Conservation (phyloP, 2,888 invertebrate genomes). For the Linyphia triangularis region DNA sequence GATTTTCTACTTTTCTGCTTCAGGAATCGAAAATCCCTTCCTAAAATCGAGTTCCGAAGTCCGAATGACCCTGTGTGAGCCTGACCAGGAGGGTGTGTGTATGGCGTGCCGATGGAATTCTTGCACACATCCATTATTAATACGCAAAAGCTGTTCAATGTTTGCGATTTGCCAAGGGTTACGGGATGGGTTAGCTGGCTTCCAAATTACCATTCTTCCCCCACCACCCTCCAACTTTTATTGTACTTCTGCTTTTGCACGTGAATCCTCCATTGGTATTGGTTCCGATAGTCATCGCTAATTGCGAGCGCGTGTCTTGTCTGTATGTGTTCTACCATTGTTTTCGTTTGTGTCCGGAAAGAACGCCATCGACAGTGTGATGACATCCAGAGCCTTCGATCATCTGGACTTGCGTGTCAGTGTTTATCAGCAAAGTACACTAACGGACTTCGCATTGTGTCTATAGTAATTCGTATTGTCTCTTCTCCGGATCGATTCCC, state of each 20-base stretch:
- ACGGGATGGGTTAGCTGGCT: constrained; percentile 58
- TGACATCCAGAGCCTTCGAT: constrained; percentile 55
- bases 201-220: constrained; percentile 44
- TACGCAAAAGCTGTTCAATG: constrained; percentile 46
- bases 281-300: constrained; percentile 64
- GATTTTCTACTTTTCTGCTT: constrained; percentile 56
- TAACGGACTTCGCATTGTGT: constrained; percentile 47
- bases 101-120: constrained; percentile 57
- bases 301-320: constrained; percentile 36
- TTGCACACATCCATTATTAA: constrained; percentile 67
- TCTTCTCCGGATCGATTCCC: constrained; percentile 19
- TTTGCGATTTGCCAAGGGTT: constrained; percentile 69
- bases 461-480: constrained; percentile 3
- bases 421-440: constrained; percentile 54
- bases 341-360: constrained; percentile 24
- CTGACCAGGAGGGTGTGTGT: constrained; percentile 29
- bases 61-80: constrained; percentile 56
- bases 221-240: constrained; percentile 40
- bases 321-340: constrained; percentile 34
- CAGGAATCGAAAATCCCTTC: constrained; percentile 54
- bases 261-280: constrained; percentile 72
- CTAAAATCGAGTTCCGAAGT: constrained; percentile 65
- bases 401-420: constrained; percentile 60
- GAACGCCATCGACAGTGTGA: constrained; percentile 54
- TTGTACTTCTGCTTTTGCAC: constrained; percentile 41